phyloP scores from a whole-genome alignment of 2,113 vertebrate genomes.

The Grantiella picta region DNA sequence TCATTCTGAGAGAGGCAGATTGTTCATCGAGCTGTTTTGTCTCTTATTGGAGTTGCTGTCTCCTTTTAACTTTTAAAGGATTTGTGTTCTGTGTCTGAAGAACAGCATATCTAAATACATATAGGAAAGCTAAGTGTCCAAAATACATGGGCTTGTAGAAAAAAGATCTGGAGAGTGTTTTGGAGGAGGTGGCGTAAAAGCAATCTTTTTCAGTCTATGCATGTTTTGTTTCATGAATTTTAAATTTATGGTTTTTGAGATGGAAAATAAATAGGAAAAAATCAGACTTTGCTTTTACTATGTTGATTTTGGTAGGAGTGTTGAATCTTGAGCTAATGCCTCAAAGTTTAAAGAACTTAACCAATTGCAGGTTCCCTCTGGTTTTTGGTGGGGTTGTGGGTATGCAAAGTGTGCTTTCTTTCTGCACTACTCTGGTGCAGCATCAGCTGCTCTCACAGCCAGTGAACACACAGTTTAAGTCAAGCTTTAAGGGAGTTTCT shows the following conservation, averaged over 20 bases:
- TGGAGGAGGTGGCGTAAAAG: neutral
- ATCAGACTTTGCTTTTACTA: neutral
- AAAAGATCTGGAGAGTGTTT: neutral
- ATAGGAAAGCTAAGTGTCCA: accelerated
- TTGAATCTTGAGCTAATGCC: neutral
- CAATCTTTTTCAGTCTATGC: neutral
- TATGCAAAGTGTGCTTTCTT: neutral
- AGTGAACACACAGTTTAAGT: neutral
- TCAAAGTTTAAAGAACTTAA: neutral
- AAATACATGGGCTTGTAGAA: neutral
- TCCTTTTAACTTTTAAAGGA: neutral
- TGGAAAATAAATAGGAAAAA: neutral
- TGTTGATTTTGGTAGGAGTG: neutral
- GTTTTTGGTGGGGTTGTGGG: neutral
- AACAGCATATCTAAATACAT: neutral
- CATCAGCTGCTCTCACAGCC: neutral
- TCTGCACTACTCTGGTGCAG: neutral
- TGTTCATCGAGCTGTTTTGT: neutral
- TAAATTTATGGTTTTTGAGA: neutral
- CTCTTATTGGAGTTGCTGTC: neutral
- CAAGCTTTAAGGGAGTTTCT: neutral
- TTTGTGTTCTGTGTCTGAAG: neutral
- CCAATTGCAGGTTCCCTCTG: neutral
- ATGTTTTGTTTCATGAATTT: neutral
- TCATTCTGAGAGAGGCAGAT: neutral